Evolutionary conservation across 2,797 vertebrate species (phyloP), one percentile per base, ranked within the genome.

Genomic region (Acanthurus tractus): DNA sequence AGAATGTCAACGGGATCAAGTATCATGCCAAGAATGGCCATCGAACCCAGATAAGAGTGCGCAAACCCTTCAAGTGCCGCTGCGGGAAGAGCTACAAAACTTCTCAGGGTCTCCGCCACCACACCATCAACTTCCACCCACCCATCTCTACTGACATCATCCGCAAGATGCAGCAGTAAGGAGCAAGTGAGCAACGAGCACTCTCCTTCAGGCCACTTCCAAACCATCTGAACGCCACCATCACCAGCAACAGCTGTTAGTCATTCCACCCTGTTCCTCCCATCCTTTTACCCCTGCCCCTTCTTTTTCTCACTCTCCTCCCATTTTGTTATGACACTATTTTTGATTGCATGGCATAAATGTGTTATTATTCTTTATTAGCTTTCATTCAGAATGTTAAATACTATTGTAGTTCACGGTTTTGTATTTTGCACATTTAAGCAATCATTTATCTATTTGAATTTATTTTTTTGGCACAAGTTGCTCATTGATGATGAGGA

Each of bases 51-150:
- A 98, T 99, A 89, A 96, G 97, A 17, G 98, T 99, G 83, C 97
- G 97, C 88, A 99, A 99, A 92, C 97, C 97, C 70, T 99, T 99
- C 92, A 99, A 99, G 91, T 99, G 98, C 91, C 97, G 98, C 74
- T 99, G 98, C 78, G 97, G 98, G 76, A 99, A 99, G 96, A 99
- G 97, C 95, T 99, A 99, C 96, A 99, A 99, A 96, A 98, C 97
- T 83, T 97, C 98, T 95, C 98, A 99, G 96, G 98, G 98, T 90
- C 97, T 99, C 91, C 96, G 98, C 86, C 97, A 99, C 94, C 98
- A 99, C 94, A 99, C 97, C 95, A 97, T 99, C 95, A 99, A 98
- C 91, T 99, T 99, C 93, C 98, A 99, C 71, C 97, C 98, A 36
- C 97, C 97, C 15, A 94, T 99, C 94, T 97, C 97, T 34, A 95